Base-by-base conservation (phyloP, 2,888 invertebrate species). In the Himalopsyche kuldschensis region DNA sequence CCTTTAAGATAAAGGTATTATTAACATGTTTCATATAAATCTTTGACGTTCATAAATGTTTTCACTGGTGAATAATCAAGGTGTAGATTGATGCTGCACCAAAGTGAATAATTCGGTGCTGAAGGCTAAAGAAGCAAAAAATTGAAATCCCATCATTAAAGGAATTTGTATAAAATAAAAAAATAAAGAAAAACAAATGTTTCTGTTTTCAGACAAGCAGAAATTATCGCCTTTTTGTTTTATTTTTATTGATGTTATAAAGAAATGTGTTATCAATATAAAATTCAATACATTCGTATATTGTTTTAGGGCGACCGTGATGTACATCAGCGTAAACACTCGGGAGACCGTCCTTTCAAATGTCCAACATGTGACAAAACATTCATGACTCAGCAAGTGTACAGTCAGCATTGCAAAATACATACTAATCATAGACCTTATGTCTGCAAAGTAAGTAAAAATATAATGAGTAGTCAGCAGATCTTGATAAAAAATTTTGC, bases 351-450 rank as follows among this genome's bases (percentile, higher is more conserved):
- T 17, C 83, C 83, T 3, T 83, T 80, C 47, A 69, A 77, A 24
- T 83, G 83, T 20, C 8, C 47, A 3, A 80, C 77, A 3, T 83
- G 83, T 20, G 35, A 48, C 30, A 83, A 83, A 47, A 78, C 83
- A 20, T 83, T 83, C 46, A 83, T 80, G 77, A 83, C 83, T 10
- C 83, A 83, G 63, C 41, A 80, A 3, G 83, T 83, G 8, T 83
- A 80, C 75, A 78, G 80, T 31, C 83, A 83, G 32, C 83, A 83
- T 31, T 83, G 83, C 48, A 83, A 80, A 63, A 83, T 83, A 41
- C 83, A 83, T 69, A 83, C 78, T 32, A 31, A 83, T 63, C 41
- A 77, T 31, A 55, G 83, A 31, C 83, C 83, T 3, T 80, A 83
- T 32, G 46, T 78, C 6, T 83, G 83, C 32, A 69, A 80, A 6